Conservation (phyloP, 1,140 invertebrate species). For the Aradophagus sp. region DNA sequence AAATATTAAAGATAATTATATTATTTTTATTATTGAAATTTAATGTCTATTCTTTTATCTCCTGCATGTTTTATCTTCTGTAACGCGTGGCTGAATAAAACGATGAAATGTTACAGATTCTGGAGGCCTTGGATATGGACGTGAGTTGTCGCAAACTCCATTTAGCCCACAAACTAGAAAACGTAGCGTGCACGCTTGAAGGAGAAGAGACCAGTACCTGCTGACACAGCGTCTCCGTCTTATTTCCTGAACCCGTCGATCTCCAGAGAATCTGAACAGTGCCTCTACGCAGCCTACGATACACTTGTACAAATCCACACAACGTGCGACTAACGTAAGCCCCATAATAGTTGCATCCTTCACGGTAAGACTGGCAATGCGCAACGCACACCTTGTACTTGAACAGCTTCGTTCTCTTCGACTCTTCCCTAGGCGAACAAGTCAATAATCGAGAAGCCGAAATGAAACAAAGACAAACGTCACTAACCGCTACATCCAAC, state of each 20-base stretch:
- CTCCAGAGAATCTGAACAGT: conserved; percentile 72
- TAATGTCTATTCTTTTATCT: no score
- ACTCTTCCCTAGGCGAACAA: neutral
- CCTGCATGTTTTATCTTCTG: no score
- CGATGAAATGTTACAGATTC: conserved; percentile 76
- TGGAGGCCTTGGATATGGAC: conserved; percentile 88
- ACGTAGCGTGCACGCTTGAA: conserved; percentile 91
- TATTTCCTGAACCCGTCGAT: conserved; percentile 66
- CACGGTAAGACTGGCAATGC: conserved; percentile 55
- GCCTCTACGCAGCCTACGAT: conserved; percentile 69
- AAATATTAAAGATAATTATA: no score
- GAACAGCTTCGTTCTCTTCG: conserved; percentile 12
- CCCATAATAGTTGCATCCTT: conserved; percentile 54
- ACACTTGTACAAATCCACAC: conserved; percentile 68
- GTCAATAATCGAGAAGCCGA: conserved; percentile 5
- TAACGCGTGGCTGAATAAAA: no score
- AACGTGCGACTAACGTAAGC: conserved; percentile 48
- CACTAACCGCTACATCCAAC: conserved; percentile 3
- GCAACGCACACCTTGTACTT: conserved; percentile 40
- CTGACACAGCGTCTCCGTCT: conserved; percentile 69
- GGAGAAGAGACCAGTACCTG: conserved; percentile 80
- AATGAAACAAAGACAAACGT: conserved; percentile 7
- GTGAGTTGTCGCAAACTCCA: conserved; percentile 89
- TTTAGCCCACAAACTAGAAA: conserved; percentile 90
- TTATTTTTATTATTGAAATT: no score